phyloP scores from a whole-genome alignment of 2,888 invertebrate genomes.

The Ichneumon xanthorius region DNA sequence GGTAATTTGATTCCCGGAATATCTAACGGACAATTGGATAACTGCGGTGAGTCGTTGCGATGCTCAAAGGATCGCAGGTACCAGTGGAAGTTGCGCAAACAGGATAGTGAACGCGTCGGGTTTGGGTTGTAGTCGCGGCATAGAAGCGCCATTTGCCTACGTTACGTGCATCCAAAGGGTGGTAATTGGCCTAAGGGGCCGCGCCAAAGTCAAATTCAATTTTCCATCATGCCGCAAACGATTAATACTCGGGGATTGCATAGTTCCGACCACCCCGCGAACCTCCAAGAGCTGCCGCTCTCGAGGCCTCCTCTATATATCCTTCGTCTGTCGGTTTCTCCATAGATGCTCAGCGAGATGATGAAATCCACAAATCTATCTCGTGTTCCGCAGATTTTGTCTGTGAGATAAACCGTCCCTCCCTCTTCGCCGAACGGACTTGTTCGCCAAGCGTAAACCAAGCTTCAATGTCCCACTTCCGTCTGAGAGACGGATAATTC shows the following conservation, averaged over 20 bases:
- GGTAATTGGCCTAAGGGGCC: conserved; percentile 75
- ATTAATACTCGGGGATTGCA: conserved; percentile 66
- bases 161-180: conserved; percentile 63
- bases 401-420: neutral
- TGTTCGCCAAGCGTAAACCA: neutral
- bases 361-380: conserved; percentile 1
- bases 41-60: conserved; percentile 69
- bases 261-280: conserved; percentile 8
- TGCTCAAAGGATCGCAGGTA: conserved; percentile 74
- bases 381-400: neutral
- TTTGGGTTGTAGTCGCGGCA: conserved; percentile 8
- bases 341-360: neutral
- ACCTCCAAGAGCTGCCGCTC: conserved; percentile 18
- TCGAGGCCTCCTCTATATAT: conserved; percentile 6
- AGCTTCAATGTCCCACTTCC: neutral
- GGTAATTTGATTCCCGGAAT: conserved; percentile 77
- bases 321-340: neutral
- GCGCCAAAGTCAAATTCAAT: conserved; percentile 72
- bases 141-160: conserved; percentile 46
- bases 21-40: conserved; percentile 63
- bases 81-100: conserved; percentile 32
- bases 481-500: conserved; percentile 7
- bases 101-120: conserved; percentile 33
- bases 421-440: neutral
- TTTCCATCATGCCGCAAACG: conserved; percentile 72